Conservation (phyloP, 2,797 vertebrate species). For the Poecilia velifera region DNA sequence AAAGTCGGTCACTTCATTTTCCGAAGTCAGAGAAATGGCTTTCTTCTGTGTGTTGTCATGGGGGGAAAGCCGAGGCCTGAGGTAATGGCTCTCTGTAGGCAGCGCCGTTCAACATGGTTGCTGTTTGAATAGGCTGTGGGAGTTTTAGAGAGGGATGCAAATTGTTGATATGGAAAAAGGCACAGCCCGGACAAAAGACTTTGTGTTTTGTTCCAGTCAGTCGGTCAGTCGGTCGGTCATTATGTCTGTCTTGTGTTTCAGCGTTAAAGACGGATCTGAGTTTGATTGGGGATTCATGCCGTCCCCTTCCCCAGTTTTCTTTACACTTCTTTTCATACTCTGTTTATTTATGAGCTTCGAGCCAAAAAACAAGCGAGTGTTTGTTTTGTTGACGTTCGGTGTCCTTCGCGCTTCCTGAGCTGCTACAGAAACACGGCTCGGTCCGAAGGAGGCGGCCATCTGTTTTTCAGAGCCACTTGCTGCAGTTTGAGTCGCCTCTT, state of each 20-base stretch:
- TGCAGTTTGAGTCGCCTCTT: background rate
- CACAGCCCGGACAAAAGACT: constrained; percentile 60
- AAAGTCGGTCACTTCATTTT: background rate
- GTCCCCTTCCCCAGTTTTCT: background rate
- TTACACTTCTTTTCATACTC: background rate
- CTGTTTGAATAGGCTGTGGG: constrained; percentile 71
- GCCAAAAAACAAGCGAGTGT: background rate
- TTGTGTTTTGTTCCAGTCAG: constrained; percentile 50
- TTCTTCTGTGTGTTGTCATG: constrained; percentile 40
- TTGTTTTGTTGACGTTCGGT: background rate
- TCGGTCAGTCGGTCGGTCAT: constrained; percentile 4
- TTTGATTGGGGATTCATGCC: background rate
- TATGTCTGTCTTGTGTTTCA: constrained; percentile 43
- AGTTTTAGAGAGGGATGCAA: constrained; percentile 70
- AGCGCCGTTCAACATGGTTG: constrained; percentile 65
- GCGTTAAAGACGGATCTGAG: constrained; percentile 5
- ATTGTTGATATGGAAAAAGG: constrained; percentile 67
- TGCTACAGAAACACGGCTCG: constrained; percentile 2
- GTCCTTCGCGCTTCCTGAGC: constrained; percentile 9
- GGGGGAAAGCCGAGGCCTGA: constrained; percentile 35
- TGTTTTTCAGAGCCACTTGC: background rate
- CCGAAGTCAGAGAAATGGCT: constrained; percentile 1
- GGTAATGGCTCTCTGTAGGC: constrained; percentile 66
- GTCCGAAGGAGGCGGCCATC: background rate
- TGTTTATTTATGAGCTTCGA: background rate